Evolutionary conservation across 2,888 invertebrate species (phyloP), one percentile per base, ranked within the genome.

Genomic region (Acanthosepion esculentum): DNA sequence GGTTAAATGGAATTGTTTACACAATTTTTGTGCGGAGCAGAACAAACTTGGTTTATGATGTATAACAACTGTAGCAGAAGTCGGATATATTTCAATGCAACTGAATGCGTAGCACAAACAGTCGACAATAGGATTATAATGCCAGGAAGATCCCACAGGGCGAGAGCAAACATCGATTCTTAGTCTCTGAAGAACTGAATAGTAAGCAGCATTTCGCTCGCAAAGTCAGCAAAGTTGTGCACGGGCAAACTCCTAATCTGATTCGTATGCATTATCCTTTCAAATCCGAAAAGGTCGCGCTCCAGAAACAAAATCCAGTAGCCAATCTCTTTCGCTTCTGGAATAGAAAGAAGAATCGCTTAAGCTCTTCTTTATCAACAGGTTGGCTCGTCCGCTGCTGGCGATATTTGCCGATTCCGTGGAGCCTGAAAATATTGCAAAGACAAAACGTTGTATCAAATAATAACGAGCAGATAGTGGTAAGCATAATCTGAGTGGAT

Each of bases 281-380:
- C 78, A n/a, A n/a, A 33, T n/a, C 78, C 78, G 5, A 33, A 78
- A 78, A 78, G 20, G n/a, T n/a, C 23, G 20, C n/a, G 15, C 78
- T 4, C n/a, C 78, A 78, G 78, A 78, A 78, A n/a, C 15, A 33
- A 78, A n/a, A 78, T 18, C 33, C n/a, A 78, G n/a, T 78, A 12
- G n/a, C 10, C 33, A 33, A 78, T 78, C 78, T 33, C n/a, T 33
- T n/a, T 78, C n/a, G 78, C 78, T 78, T 78, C 78, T 78, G 10
- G n/a, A 18, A 15, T 8, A 78, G n/a, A 33, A 78, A n/a, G 78
- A 12, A 4, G 3, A 78, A n/a, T n/a, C 78, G 33, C n/a, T 78
- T 78, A 78, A n/a, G 78, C n/a, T n/a, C n/a, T n/a, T 78, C n/a
- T n/a, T 78, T 78, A 33, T 78, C n/a, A 78, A 78, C 78, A n/a